Base-by-base conservation (phyloP, 2,113 vertebrate genomes). In the Paradisaea rubra region DNA sequence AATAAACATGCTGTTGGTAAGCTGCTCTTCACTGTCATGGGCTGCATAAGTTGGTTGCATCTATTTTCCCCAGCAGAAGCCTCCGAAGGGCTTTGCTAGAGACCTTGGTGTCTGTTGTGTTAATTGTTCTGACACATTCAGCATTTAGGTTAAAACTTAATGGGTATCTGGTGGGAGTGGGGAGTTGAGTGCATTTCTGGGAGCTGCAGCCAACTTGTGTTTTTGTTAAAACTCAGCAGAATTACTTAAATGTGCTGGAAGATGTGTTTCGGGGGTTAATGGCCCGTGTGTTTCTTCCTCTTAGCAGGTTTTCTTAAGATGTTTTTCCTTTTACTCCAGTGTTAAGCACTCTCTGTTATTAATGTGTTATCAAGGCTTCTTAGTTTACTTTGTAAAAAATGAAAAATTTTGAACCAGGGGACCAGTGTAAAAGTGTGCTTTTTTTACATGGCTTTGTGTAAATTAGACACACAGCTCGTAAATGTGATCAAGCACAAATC, bases 171-270 rank as follows among this genome's bases (percentile, higher is more conserved):
- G 69, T 90, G 85, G 86, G 89, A 93, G 87, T 76, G 59, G 35
- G 69, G 89, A 88, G 77, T 52, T 84, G 54, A 94, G 70, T 49
- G 66, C 18, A 3, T 76, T 88, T 89, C 78, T 94, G 52, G 56
- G 70, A 56, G 72, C 60, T 78, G 72, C 0, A 2, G 88, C 80
- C 57, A 57, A 37, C 57, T 95, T 64, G 42, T 94, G 88, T 41
- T 86, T 95, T 95, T 93, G 64, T 92, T 88, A 64, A 86, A 94
- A 94, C 76, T 88, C 95, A 96, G 93, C 86, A 97, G 88, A 95
- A 94, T 95, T 86, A 78, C 83, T 72, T 68, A 78, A 97, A 90
- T 86, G 82, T 88, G 93, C 92, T 95, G 65, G 82, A 70, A 95
- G 91, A 94, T 90, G 91, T 81, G 68, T 90, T 81, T 90, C 0